A percentile compares a stretch with the other conserved stretches of the same genome.
Evolutionary conservation across 2,888 invertebrate genomes (phyloP).

Genomic region (Trimorus sp.): DNA sequence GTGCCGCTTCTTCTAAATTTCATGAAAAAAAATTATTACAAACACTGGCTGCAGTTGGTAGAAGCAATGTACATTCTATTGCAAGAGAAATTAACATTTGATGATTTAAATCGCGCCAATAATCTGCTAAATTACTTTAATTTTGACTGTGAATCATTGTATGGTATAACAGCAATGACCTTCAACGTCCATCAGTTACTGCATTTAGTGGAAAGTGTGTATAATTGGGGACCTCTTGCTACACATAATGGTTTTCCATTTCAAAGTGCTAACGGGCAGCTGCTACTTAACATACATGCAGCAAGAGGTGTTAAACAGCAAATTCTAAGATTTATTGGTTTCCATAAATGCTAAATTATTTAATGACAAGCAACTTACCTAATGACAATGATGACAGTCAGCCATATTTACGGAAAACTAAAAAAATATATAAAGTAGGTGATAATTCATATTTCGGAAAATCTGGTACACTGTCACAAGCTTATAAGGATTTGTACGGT

Average conservation of each 20-base stretch:
- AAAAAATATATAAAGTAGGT: slow-evolving; percentile 4
- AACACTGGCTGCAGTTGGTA: slow-evolving; percentile 2
- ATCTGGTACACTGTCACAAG: not conserved
- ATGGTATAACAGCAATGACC: slow-evolving; percentile 1
- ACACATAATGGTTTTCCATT: slow-evolving; percentile 19
- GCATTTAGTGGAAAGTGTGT: slow-evolving; percentile 13
- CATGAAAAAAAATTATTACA: not conserved
- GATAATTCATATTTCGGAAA: slow-evolving; percentile 28
- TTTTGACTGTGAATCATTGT: not conserved
- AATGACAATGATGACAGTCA: not conserved
- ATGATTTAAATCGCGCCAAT: not conserved
- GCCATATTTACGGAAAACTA: not conserved
- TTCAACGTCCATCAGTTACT: slow-evolving; percentile 11
- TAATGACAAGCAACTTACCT: not conserved
- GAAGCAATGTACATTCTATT: slow-evolving; percentile 6
- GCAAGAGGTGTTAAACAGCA: slow-evolving; percentile 17
- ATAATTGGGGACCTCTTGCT: slow-evolving; percentile 17
- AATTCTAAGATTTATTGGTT: slow-evolving; percentile 1
- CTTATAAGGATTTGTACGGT: not conserved
- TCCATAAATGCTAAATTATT: slow-evolving; percentile 9
- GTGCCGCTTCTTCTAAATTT: slow-evolving; percentile 2
- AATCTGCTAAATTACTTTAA: not conserved
- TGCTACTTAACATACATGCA: slow-evolving; percentile 11
- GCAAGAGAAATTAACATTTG: not conserved
- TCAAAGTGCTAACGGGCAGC: slow-evolving; percentile 4